A percentile compares a stretch with the other conserved stretches of the same genome.
Conservation (phyloP, 2,888 invertebrate genomes). For the Zaprionus obscuricornis region DNA sequence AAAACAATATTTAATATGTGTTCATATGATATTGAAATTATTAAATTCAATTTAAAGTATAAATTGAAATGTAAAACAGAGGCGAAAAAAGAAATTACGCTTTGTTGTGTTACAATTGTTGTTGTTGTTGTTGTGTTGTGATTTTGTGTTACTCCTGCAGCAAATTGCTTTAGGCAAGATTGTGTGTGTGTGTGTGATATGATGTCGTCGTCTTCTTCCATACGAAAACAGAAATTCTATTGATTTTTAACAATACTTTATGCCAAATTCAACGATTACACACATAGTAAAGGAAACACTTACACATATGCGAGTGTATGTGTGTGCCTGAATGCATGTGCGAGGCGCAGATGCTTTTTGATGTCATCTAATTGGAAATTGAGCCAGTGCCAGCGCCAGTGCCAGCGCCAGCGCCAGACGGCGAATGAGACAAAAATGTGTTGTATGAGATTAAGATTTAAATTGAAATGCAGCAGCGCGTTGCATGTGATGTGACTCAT, state of each 20-base stretch:
- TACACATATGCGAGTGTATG: slow-evolving; percentile 2
- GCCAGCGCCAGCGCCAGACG: not conserved
- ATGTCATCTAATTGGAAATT: slow-evolving; percentile 20
- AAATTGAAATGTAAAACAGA: no score
- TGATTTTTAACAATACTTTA: slow-evolving; percentile 68
- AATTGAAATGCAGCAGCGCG: no score
- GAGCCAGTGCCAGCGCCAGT: not conserved
- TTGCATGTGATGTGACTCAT: no score
- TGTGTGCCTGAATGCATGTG: slow-evolving; percentile 1
- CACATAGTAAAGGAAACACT: slow-evolving; percentile 22
- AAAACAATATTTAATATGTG: no score
- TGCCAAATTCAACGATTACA: slow-evolving; percentile 33
- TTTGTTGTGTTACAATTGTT: slow-evolving; percentile 31
- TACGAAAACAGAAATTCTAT: slow-evolving; percentile 51
- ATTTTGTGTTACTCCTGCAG: slow-evolving; percentile 15
- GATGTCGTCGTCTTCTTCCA: slow-evolving; percentile 10
- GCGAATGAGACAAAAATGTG: slow-evolving; percentile 5
- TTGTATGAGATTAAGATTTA: no score
- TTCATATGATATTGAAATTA: no score
- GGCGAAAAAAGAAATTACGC: slow-evolving; percentile 20
- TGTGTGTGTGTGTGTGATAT: not conserved
- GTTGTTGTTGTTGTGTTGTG: slow-evolving; percentile 18
- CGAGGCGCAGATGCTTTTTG: slow-evolving; percentile 2
- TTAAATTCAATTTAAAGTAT: no score
- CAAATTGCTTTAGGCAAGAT: not conserved